Base-by-base conservation (phyloP, 2,797 vertebrate species). In the Poeciliopsis paucimaculata region DNA sequence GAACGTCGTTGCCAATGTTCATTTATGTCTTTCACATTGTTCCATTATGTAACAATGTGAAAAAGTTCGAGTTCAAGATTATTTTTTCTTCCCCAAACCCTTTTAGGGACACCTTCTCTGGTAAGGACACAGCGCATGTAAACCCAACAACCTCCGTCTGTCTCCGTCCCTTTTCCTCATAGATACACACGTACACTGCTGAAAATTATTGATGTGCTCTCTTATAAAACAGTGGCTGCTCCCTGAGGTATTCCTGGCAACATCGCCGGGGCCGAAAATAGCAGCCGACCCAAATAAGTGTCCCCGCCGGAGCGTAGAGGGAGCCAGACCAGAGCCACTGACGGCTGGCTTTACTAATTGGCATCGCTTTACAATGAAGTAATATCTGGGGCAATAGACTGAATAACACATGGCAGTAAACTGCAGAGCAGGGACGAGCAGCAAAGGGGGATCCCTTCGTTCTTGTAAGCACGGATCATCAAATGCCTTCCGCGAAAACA, bases 241-340 rank as follows among this genome's bases (percentile, higher is more conserved):
- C 95, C 95, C 95, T 86, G 53, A 94, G 93, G 95, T 95, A 95
- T 95, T 95, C 94, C 93, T 94, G 94, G 95, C 93, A 95, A 95
- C 94, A 95, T 95, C 92, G 88, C 92, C 43, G 85, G 41, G 68
- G 92, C 94, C 89, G 88, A 92, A 96, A 96, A 96, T 96, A 96
- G 93, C 95, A 92, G 84, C 87, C 94, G 95, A 95, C 95, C 95
- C 95, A 95, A 95, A 95, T 95, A 95, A 90, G 89, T 94, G 88
- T 89, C 93, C 93, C 93, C 89, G 86, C 84, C 74, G 93, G 94
- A 95, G 90, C 84, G 36, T 71, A 90, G 88, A 87, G 81, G 87
- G 84, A 93, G 90, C 93, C 94, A 93, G 93, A 94, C 94, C 93
- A 90, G 89, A 91, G 90, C 93, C 93, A 94, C 89, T 78, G 89